Conservation (phyloP, 2,888 invertebrate genomes). For the Ophion ventricosus region DNA sequence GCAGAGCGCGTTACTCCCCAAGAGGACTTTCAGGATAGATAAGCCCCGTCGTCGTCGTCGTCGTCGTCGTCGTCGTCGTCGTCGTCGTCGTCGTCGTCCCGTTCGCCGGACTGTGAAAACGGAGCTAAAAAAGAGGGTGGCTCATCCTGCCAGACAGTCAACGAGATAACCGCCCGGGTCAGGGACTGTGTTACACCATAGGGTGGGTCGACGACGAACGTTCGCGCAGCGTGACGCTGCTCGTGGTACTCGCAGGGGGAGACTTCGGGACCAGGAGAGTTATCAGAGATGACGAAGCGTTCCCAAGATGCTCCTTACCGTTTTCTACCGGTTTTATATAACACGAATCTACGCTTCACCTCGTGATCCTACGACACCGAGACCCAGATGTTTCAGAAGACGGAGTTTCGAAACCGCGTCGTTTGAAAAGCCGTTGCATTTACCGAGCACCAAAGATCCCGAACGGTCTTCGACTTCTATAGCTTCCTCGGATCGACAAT, state of each 20-base stretch:
- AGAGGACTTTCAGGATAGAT: conserved; percentile 49
- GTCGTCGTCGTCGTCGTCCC: conserved; percentile 24
- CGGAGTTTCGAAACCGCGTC: conserved; percentile 58
- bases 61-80: conserved; percentile 19
- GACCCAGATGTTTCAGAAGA: conserved; percentile 47
- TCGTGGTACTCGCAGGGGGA: conserved; percentile 58
- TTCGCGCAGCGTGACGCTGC: conserved; percentile 44
- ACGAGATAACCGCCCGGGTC: conserved; percentile 62
- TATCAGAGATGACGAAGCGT: conserved; percentile 81
- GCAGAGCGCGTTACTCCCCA: conserved; percentile 41
- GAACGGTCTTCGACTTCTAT: conserved; percentile 60
- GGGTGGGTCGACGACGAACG: conserved; percentile 15
- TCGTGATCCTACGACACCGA: conserved; percentile 18
- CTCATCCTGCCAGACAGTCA: conserved; percentile 60
- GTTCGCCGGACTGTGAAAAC: conserved; percentile 24
- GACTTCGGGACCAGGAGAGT: conserved; percentile 73
- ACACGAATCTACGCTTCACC: conserved; percentile 27
- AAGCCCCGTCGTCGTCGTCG: conserved; percentile 34
- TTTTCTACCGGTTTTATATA: conserved; percentile 67
- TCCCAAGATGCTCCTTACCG: conserved; percentile 80
- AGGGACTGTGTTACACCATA: conserved; percentile 41
- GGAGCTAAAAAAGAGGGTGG: conserved; percentile 47
- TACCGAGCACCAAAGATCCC: conserved; percentile 42
- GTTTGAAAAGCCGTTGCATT: conserved; percentile 42
- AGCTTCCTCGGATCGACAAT: conserved; percentile 52